Base-by-base conservation (phyloP, 2,888 invertebrate genomes). In the Pycnomerus fuliginosus region DNA sequence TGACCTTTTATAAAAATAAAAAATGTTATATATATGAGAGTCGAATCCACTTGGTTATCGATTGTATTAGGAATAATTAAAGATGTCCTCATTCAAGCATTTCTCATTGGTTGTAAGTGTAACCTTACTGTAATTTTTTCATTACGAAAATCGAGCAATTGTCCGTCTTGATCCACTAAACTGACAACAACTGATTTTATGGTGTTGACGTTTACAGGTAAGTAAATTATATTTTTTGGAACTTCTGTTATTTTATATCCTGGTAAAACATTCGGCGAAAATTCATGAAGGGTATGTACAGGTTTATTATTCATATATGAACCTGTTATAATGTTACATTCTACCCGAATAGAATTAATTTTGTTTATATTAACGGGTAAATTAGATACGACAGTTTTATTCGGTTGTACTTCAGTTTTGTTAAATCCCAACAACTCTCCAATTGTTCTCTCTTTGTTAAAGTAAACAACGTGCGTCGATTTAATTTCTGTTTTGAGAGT, bases 211-310 rank as follows among this genome's bases (percentile, higher is more conserved):
- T 53, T 60, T 13, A 66, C 55, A 14, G 62, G 64, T 40, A 66
- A 59, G 54, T 67, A 67, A 41, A 66, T 62, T 3, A 64, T 56
- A 47, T 60, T 62, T 39, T 38, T 48, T 10, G 62, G 64, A 10
- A 58, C 55, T 53, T 68, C 65, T 29, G 60, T 52, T 32, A 66
- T 60, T 58, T 66, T 65, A 61, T 65, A 67, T 8, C 67, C 67
- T 25, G 64, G 59, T 20, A 50, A 44, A 22, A 60, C 60, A 25
- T 50, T 48, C 3, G 60, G 58, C 12, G 58, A 64, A 55, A 68
- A 68, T 52, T 65, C 58, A 47, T 69, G 62, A 33, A 68, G 51
- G 7, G 61, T 65, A 44, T 69, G 64, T 2, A 54, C 58, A 14
- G 43, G 50, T 23, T 45, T 44, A 8, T 55, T 55, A 47, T 64